Conservation (phyloP, 2,888 invertebrate species). For the Entomobrya proxima region DNA sequence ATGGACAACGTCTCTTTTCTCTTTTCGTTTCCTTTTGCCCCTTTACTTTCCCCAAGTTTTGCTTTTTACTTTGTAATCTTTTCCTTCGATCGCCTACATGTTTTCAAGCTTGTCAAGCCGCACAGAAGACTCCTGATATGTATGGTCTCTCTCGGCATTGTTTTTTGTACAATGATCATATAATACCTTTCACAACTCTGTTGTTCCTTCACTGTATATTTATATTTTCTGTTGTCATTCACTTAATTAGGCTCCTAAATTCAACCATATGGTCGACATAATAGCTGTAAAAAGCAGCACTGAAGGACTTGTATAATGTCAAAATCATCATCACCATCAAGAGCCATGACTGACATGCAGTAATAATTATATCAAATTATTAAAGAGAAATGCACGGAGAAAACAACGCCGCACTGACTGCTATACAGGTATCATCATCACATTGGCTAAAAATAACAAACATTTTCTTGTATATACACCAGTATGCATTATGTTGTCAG, state of each 20-base stretch:
- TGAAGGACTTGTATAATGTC: too few species aligned
- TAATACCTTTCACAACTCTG: background rate
- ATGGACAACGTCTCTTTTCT: slow-evolving; percentile 27
- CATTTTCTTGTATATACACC: too few species aligned
- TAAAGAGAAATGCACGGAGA: background rate
- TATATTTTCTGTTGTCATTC: background rate
- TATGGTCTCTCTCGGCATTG: background rate
- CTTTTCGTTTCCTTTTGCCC: background rate
- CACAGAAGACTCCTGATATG: background rate
- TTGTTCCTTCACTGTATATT: background rate
- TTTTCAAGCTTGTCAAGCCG: background rate
- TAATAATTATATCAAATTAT: background rate
- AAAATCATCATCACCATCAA: background rate
- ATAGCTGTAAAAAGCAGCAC: too few species aligned
- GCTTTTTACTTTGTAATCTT: slow-evolving; percentile 1
- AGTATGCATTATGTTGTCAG: too few species aligned
- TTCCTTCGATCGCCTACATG: slow-evolving; percentile 54
- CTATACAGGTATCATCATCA: background rate
- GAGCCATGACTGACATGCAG: background rate
- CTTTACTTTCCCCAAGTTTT: background rate
- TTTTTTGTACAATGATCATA: too few species aligned
- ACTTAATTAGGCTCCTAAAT: background rate
- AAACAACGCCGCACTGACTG: slow-evolving; percentile 8
- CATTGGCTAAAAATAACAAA: background rate
- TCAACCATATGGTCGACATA: background rate